These are phyloP conservation scores for Pangasius macronema DNA, from an alignment of 2,797 vertebrate species.

Conservation along the genomic window DNA sequence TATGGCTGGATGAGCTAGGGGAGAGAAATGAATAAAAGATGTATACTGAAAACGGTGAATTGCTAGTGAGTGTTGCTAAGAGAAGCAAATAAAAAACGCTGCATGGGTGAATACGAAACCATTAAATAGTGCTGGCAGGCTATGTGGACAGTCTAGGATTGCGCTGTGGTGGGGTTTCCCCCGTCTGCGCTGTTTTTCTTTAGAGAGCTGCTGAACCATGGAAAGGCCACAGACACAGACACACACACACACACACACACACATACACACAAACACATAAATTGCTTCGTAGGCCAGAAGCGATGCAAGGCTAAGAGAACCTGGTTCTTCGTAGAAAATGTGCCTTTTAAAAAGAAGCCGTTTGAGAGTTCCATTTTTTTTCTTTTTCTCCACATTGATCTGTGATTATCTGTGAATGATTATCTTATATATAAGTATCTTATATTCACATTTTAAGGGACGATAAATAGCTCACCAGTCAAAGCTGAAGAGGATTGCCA, in stretches of 20 bases:
- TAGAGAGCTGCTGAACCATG: slow-evolving; percentile 51
- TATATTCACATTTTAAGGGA: neutral
- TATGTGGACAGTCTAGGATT: slow-evolving; percentile 32
- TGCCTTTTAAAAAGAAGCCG: neutral
- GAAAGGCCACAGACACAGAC: slow-evolving; percentile 13
- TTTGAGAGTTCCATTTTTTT: too few relatives aligned
- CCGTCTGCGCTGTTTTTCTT: slow-evolving; percentile 48
- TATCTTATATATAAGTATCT: neutral
- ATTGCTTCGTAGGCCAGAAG: neutral
- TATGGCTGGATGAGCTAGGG: slow-evolving; percentile 40
- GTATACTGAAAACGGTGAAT: neutral
- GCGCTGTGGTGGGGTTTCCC: slow-evolving; percentile 50
- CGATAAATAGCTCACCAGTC: neutral
- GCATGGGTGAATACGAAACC: slow-evolving; percentile 33
- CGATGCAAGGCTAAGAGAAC: neutral
- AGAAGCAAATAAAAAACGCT: slow-evolving; percentile 7
- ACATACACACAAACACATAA: neutral
- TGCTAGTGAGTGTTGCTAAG: neutral
- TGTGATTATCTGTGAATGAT: neutral
- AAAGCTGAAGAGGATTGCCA: neutral
- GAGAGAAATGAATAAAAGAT: slow-evolving; percentile 21
- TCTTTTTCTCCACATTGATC: neutral
- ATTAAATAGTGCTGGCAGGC: slow-evolving; percentile 39
- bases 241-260: slow-evolving; percentile 3
- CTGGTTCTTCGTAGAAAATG: slow-evolving; percentile 7